These are phyloP conservation scores for Limonius californicus DNA, from an alignment of 1,140 invertebrate genomes.

Conservation along the genomic window DNA sequence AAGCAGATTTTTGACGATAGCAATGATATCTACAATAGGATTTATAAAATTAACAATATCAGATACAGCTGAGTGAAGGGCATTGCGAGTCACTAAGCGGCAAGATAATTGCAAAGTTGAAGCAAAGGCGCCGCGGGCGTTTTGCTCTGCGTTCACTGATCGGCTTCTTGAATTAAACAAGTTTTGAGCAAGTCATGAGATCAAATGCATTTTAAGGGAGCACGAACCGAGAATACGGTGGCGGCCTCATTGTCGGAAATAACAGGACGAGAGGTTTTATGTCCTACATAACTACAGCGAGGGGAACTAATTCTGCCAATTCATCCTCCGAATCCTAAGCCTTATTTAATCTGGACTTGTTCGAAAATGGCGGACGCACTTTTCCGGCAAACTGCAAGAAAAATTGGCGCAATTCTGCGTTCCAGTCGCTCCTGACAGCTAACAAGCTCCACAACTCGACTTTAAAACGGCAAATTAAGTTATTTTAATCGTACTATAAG, in stretches of 20 bases:
- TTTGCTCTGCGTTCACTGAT: constrained; percentile 5
- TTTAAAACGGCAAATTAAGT: too few species aligned
- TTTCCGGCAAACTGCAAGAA: too few species aligned
- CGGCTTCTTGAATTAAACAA: constrained; percentile 15
- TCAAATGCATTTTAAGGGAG: constrained; percentile 9
- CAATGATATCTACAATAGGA: too few species aligned
- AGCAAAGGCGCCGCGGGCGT: background rate
- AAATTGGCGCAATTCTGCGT: too few species aligned
- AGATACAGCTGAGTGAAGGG: background rate
- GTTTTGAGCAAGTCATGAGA: constrained; percentile 13
- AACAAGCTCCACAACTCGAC: too few species aligned
- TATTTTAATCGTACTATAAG: too few species aligned
- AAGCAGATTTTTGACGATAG: too few species aligned
- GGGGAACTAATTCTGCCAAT: constrained; percentile 8
- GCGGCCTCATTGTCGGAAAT: background rate
- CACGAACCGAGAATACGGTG: background rate
- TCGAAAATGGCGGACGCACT: background rate
- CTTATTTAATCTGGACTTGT: constrained; percentile 1
- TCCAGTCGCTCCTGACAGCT: too few species aligned
- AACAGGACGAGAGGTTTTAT: constrained; percentile 4
- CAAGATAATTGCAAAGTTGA: background rate
- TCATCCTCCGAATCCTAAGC: constrained; percentile 2
- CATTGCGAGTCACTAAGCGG: background rate
- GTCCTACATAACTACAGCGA: background rate
- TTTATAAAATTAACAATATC: too few species aligned